Base-by-base conservation (phyloP, 2,113 vertebrate species). In the Neolamprologus kungweensis region DNA sequence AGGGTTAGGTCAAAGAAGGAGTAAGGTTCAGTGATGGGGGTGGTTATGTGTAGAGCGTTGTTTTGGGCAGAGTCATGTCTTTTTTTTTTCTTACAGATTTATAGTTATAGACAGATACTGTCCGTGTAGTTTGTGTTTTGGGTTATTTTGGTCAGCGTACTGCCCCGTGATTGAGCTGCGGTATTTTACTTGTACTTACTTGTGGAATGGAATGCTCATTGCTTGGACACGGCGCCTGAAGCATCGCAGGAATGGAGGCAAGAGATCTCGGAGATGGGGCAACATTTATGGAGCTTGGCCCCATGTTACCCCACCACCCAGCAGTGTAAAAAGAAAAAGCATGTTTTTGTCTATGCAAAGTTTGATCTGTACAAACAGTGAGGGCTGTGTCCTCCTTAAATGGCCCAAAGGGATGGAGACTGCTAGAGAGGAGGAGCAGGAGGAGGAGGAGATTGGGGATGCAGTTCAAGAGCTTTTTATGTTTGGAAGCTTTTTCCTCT, bases 131-230 rank as follows among this genome's bases (percentile, higher is more conserved):
- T 73, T 89, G 47, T 71, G 63, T 57, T 92, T 88, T 11, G 23
- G 81, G 87, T 89, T 94, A 88, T 94, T 95, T 93, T 92, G 88
- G 90, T 87, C 82, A 85, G 55, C 35, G 50, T 26, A 68, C 88
- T 73, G 88, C 93, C 92, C 89, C 91, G 80, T 93, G 90, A 95
- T 95, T 85, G 71, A 50, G 58, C 54, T 17, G 42, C 63, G 93
- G 86, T 87, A 82, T 90, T 89, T 88, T 91, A 89, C 91, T 94
- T 94, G 93, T 94, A 91, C 87, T 94, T 93, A 92, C 92, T 95
- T 93, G 94, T 91, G 95, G 91, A 96, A 94, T 92, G 94, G 93
- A 94, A 96, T 94, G 92, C 93, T 93, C 85, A 35, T 80, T 63
- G 88, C 89, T 95, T 40, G 58, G 87, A 89, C 90, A 26, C 10